Percentiles rank a stretch among this genome's conserved stretches.
Conservation (phyloP, 2,888 invertebrate species). For the Eilema caniola region DNA sequence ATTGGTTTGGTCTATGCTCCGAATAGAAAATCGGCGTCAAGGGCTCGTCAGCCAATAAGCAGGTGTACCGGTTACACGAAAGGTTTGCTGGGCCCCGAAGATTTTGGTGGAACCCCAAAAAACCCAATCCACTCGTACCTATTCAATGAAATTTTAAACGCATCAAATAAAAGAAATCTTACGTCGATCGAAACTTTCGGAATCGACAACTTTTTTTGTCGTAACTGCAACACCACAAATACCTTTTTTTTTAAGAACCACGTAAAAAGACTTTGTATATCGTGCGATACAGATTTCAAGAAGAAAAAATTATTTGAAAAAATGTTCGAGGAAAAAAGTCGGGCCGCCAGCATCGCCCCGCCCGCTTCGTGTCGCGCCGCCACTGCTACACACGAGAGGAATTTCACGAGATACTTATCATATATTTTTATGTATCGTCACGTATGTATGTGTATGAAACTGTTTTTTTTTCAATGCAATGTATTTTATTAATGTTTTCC, state of each 20-base stretch:
- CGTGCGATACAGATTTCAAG: slow-evolving; percentile 81
- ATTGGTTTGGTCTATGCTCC: too few relatives aligned
- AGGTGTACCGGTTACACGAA: too few relatives aligned
- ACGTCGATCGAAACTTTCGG: slow-evolving; percentile 23
- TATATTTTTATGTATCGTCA: too few relatives aligned
- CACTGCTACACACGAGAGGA: slow-evolving; percentile 41
- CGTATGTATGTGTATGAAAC: too few relatives aligned
- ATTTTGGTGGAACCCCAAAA: too few relatives aligned
- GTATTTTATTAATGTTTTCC: too few relatives aligned
- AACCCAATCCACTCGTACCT: neutral
- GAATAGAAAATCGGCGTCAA: too few relatives aligned
- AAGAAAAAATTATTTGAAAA: slow-evolving; percentile 64
- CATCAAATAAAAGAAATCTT: slow-evolving; percentile 6
- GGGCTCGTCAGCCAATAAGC: too few relatives aligned
- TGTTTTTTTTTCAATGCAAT: too few relatives aligned
- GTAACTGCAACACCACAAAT: slow-evolving; percentile 33
- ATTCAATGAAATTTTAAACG: neutral
- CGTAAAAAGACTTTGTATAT: slow-evolving; percentile 69
- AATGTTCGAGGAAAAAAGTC: slow-evolving; percentile 59
- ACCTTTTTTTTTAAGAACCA: slow-evolving; percentile 54
- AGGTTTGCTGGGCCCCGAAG: too few relatives aligned
- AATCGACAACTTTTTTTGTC: slow-evolving; percentile 33
- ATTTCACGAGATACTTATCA: slow-evolving; percentile 51
- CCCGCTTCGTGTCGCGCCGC: slow-evolving; percentile 68
- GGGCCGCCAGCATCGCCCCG: slow-evolving; percentile 58